phyloP scores from a whole-genome alignment of 2,797 vertebrate genomes.

The Malacoraja senta region DNA sequence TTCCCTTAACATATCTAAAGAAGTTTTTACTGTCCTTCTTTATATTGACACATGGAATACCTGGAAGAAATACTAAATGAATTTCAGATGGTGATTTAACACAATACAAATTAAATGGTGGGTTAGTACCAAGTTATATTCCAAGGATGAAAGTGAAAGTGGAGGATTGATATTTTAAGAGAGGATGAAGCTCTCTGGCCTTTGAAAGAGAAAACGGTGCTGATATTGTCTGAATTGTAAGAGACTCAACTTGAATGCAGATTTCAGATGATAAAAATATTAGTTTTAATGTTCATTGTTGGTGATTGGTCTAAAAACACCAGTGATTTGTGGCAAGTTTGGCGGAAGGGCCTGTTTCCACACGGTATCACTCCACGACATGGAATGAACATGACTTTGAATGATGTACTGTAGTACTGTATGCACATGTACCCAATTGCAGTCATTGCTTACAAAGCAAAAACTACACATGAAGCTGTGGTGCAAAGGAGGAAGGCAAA shows the following conservation, averaged over 20 bases:
- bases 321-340: background rate
- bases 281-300: background rate
- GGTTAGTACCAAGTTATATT: background rate
- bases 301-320: background rate
- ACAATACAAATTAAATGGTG: constrained; percentile 1
- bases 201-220: background rate
- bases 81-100: background rate
- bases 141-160: background rate
- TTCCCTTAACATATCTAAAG: too few relatives aligned
- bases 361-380: background rate
- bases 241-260: background rate
- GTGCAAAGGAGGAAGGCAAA: background rate
- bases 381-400: background rate
- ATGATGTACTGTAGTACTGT: background rate
- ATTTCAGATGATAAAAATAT: background rate
- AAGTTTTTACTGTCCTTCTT: too few relatives aligned
- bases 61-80: background rate
- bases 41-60: background rate
- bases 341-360: too few relatives aligned
- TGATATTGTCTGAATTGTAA: background rate
- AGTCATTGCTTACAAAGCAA: background rate
- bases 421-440: background rate
- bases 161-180: background rate
- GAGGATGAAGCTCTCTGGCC: background rate
- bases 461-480: background rate